Percentiles rank a stretch among this genome's conserved stretches.
Conservation (phyloP, 2,113 vertebrate genomes). For the Crotalus horridus region DNA sequence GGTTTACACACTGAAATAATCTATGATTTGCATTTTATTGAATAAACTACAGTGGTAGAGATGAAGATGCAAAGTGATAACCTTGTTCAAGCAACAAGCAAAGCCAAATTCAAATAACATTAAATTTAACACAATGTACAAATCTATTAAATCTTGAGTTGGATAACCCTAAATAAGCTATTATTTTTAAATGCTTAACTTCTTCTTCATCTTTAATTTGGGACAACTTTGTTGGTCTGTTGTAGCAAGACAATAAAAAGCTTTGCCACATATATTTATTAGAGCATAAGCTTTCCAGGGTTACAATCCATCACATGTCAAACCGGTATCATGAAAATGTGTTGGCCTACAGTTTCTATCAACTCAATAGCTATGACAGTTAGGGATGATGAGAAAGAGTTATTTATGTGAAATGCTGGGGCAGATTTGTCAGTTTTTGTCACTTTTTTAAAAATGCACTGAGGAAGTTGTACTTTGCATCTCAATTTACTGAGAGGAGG, state of each 20-base stretch:
- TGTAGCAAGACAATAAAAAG: not conserved
- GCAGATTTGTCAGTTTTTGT: not conserved
- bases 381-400: not conserved
- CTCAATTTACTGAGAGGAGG: not conserved
- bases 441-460: not conserved
- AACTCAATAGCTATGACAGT: not conserved
- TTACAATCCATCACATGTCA: not conserved
- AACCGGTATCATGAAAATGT: not conserved
- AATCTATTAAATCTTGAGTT: not conserved
- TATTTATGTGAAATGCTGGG: not conserved
- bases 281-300: not conserved
- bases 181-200: not conserved
- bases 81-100: not conserved
- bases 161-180: not conserved
- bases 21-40: not conserved
- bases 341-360: not conserved
- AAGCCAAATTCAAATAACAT: not conserved
- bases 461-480: not conserved
- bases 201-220: not conserved
- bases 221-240: not conserved
- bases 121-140: not conserved
- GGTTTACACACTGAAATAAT: not conserved
- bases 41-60: not conserved
- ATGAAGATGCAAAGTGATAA: not conserved
- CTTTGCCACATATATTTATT: not conserved